A percentile compares a stretch with the other conserved stretches of the same genome.
Conservation (phyloP, 2,888 invertebrate species). For the Ectemnius continuus region DNA sequence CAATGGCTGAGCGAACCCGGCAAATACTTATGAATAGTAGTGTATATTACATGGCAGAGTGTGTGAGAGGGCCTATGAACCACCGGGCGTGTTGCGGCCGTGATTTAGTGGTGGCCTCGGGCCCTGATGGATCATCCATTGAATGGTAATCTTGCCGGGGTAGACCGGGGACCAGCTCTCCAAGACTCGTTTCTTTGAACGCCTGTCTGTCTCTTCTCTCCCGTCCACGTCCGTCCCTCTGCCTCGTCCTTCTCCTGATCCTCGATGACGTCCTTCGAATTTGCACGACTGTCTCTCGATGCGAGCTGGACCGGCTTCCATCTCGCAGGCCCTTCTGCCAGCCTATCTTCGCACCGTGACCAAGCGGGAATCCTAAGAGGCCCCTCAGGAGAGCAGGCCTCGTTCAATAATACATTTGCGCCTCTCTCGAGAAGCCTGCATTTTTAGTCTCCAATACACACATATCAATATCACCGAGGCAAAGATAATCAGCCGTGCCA, state of each 20-base stretch:
- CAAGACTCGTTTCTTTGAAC: constrained; percentile 30
- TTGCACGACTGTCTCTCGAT: constrained; percentile 15
- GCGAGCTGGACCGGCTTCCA: constrained; percentile 2
- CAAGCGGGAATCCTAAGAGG: too few relatives aligned
- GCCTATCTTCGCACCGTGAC: too few relatives aligned
- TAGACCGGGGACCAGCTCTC: constrained; percentile 38
- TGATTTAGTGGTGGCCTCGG: constrained; percentile 63
- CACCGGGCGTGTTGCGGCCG: constrained; percentile 29
- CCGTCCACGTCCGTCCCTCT: constrained; percentile 10
- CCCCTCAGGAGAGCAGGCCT: too few relatives aligned
- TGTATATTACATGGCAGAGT: constrained; percentile 7
- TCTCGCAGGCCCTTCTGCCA: constrained; percentile 14
- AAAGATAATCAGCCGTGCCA: too few relatives aligned
- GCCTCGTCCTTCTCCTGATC: constrained; percentile 21
- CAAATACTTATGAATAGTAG: constrained; percentile 24
- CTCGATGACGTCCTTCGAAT: constrained; percentile 40
- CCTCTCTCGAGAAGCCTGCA: too few relatives aligned
- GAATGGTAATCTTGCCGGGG: constrained; percentile 65
- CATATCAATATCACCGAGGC: too few relatives aligned
- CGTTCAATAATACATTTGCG: too few relatives aligned
- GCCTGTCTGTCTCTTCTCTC: constrained; percentile 1
- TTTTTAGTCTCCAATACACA: too few relatives aligned
- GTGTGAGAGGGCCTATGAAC: constrained; percentile 38
- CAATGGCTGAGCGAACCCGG: neutral
- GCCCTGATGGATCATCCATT: constrained; percentile 69